phyloP scores from a whole-genome alignment of 2,113 vertebrate species.

The Mugil cephalus region DNA sequence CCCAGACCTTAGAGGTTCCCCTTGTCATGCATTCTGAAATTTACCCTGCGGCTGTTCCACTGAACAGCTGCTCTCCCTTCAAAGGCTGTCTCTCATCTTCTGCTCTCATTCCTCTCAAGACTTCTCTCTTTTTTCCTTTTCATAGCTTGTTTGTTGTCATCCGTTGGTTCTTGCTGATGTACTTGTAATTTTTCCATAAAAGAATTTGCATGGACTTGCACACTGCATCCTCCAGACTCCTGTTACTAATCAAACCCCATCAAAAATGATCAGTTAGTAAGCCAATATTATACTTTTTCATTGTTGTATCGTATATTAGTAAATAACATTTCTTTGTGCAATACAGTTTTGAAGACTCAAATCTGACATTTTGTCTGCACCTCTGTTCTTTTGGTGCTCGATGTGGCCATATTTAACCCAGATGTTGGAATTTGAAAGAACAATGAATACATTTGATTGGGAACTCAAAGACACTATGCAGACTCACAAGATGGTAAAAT shows the following conservation, averaged over 20 bases:
- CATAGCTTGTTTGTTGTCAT: constrained; percentile 40
- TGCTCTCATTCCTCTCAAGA: constrained; percentile 71
- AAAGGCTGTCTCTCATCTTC: constrained; percentile 70
- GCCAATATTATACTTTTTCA: neutral
- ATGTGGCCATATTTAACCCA: too few relatives aligned
- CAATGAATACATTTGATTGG: too few relatives aligned
- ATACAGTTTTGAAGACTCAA: too few relatives aligned
- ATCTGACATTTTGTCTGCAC: too few relatives aligned
- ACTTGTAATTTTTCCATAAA: constrained; percentile 22
- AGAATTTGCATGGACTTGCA: constrained; percentile 15
- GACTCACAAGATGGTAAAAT: too few relatives aligned
- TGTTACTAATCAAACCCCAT: constrained; percentile 6
- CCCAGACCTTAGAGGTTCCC: constrained; percentile 62
- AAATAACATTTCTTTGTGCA: too few relatives aligned
- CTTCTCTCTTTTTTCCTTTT: constrained; percentile 28
- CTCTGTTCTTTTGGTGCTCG: too few relatives aligned
- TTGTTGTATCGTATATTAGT: neutral
- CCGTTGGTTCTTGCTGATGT: neutral
- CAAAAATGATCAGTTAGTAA: too few relatives aligned
- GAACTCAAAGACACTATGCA: too few relatives aligned
- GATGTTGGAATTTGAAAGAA: too few relatives aligned
- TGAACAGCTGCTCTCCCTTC: constrained; percentile 80
- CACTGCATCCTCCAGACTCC: constrained; percentile 1
- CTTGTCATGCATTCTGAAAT: constrained; percentile 74
- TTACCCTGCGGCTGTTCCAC: constrained; percentile 65